Base-by-base conservation (phyloP, 2,888 invertebrate species). In the Hedychridium roseum region DNA sequence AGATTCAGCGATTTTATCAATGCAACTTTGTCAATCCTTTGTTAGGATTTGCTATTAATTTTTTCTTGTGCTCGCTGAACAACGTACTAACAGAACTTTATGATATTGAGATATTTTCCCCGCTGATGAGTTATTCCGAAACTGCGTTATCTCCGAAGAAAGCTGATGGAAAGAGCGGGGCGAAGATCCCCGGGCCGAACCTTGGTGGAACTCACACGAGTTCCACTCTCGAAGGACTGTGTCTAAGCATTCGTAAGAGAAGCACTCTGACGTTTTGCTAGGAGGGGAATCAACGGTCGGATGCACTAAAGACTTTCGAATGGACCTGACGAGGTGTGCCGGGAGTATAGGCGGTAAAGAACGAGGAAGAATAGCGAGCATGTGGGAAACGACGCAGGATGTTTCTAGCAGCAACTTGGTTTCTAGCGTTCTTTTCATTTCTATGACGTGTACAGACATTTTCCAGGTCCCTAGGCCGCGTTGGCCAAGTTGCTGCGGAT, bases 381-480 rank as follows among this genome's bases (percentile, higher is more conserved):
- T 55, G 59, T 61, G 47, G 53, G 44, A 51, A 57, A 43, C 43
- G 43, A 46, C 49, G 50, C 47, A 36, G 50, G 51, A 55, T 42
- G 46, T 55, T 43, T 61, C 50, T 48, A 56, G 48, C 65, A 66
- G 60, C 60, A 60, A 66, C 50, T 66, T 56, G 56, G 66, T 37
- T 44, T 36, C 12, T 11, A 27, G 3, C 9, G 27, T 4, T 27
- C n/a, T 2, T 27, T n/a, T n/a, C n/a, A n/a, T n/a, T n/a, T n/a
- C n/a, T n/a, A n/a, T n/a, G n/a, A n/a, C n/a, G n/a, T n/a, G n/a
- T n/a, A n/a, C n/a, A n/a, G n/a, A n/a, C n/a, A n/a, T n/a, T n/a
- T n/a, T n/a, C n/a, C n/a, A n/a, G n/a, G n/a, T n/a, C n/a, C n/a
- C n/a, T n/a, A n/a, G n/a, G n/a, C n/a, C n/a, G n/a, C n/a, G n/a